phyloP scores from a whole-genome alignment of 2,888 invertebrate species.

The Eugnorisma glareosa region DNA sequence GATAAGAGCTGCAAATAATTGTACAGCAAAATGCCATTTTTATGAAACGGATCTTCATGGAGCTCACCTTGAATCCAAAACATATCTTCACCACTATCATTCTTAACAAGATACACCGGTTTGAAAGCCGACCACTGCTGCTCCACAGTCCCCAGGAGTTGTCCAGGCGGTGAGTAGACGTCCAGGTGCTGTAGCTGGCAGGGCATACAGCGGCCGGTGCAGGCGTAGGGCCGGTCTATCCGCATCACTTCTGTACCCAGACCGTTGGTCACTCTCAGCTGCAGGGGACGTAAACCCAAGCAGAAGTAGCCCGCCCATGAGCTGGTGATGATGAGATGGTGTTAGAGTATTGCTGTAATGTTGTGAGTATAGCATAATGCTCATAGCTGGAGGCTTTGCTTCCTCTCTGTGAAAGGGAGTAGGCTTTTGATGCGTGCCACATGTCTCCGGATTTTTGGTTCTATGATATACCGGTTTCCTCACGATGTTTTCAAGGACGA shows the following conservation, averaged over 20 bases:
- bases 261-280: conserved; percentile 78
- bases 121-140: conserved; percentile 93
- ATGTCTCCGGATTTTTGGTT: too few relatives aligned
- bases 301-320: conserved; percentile 87
- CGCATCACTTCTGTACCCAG: conserved; percentile 92
- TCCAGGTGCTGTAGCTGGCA: conserved; percentile 94
- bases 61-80: conserved; percentile 93
- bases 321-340: conserved; percentile 64
- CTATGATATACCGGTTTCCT: too few relatives aligned
- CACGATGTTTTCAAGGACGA: not conserved
- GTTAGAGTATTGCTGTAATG: not conserved
- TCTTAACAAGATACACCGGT: conserved; percentile 93
- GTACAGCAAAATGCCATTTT: not conserved
- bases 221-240: conserved; percentile 94
- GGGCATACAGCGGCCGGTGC: conserved; percentile 94
- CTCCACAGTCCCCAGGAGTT: conserved; percentile 92
- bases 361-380: not conserved
- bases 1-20: not conserved
- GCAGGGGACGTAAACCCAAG: conserved; percentile 82
- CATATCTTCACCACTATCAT: conserved; percentile 93
- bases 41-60: not conserved
- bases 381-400: not conserved
- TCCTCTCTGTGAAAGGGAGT: not conserved
- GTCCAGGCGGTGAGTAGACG: conserved; percentile 93
- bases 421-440: too few relatives aligned